phyloP scores from a whole-genome alignment of 2,797 vertebrate species.

The Peromyscus nudipes region DNA sequence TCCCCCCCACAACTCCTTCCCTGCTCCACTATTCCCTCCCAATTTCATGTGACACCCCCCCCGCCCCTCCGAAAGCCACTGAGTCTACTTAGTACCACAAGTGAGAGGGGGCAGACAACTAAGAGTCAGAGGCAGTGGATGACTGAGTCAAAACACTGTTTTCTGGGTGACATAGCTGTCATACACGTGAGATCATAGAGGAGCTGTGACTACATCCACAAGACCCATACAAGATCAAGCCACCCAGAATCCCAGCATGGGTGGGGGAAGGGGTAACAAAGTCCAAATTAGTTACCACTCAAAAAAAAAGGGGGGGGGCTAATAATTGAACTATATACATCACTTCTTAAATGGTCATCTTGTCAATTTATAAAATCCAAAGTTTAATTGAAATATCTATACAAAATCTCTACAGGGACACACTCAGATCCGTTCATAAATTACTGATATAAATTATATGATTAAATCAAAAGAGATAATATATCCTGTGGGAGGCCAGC shows the following conservation, averaged over 20 bases:
- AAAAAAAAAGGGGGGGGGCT: too few relatives aligned
- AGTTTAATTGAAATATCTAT: conserved; percentile 34
- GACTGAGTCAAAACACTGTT: not conserved
- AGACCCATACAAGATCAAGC: not conserved
- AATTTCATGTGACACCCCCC: not conserved
- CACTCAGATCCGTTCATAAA: not conserved
- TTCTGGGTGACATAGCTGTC: not conserved
- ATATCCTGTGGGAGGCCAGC: too few relatives aligned
- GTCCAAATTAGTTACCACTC: not conserved
- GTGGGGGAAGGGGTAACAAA: not conserved
- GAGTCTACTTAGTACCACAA: not conserved
- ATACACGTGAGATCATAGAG: not conserved
- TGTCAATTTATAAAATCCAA: conserved; percentile 53
- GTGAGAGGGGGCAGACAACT: not conserved
- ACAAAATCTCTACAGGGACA: not conserved
- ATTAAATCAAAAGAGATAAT: not conserved
- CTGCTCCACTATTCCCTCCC: not conserved
- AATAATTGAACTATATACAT: not conserved
- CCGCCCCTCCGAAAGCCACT: not conserved
- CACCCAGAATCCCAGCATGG: not conserved
- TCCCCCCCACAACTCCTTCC: not conserved
- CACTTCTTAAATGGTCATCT: conserved; percentile 29
- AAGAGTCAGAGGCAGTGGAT: not conserved
- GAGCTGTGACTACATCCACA: not conserved
- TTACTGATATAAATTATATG: not conserved